Percentiles rank a stretch among this genome's conserved stretches.
phyloP scores from a whole-genome alignment of 2,797 vertebrate species.

The Cyprinella venusta region DNA sequence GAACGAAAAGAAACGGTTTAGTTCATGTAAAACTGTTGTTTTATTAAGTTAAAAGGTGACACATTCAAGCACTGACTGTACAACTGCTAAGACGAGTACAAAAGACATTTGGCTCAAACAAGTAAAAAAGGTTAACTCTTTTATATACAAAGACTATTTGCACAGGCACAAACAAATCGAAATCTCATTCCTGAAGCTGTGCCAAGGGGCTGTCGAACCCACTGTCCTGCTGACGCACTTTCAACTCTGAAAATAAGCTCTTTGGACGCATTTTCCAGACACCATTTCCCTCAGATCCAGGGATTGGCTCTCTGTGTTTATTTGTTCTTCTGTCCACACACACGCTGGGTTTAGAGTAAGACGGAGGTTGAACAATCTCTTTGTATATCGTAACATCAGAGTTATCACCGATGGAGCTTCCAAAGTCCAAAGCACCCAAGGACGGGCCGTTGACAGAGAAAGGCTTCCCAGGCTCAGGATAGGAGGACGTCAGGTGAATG shows the following conservation, averaged over 20 bases:
- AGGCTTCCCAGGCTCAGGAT: conserved; percentile 59
- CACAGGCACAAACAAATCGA: not conserved
- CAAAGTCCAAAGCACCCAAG: conserved; percentile 59
- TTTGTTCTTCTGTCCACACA: conserved; percentile 37
- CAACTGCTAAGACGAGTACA: conserved; percentile 1
- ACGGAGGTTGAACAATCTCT: conserved; percentile 63
- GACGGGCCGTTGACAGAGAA: conserved; percentile 52
- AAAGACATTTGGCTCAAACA: conserved; percentile 23
- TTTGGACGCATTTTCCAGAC: conserved; percentile 51
- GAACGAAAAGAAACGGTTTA: not conserved
- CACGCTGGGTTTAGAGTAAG: conserved; percentile 38
- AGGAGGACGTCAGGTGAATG: conserved; percentile 34
- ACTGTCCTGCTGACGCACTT: conserved; percentile 75
- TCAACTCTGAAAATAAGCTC: conserved; percentile 73
- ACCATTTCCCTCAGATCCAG: conserved; percentile 70
- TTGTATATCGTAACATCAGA: conserved; percentile 74
- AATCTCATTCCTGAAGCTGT: conserved; percentile 67
- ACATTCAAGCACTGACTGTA: not conserved
- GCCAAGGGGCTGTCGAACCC: conserved; percentile 77
- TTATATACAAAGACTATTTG: not conserved
- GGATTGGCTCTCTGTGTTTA: conserved; percentile 68
- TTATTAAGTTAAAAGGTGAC: conserved; percentile 39
- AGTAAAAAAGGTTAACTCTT: not conserved
- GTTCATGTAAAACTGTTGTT: not conserved
- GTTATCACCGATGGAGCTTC: conserved; percentile 55